phyloP scores from a whole-genome alignment of 2,888 invertebrate genomes.

The Drosophila quinaria region DNA sequence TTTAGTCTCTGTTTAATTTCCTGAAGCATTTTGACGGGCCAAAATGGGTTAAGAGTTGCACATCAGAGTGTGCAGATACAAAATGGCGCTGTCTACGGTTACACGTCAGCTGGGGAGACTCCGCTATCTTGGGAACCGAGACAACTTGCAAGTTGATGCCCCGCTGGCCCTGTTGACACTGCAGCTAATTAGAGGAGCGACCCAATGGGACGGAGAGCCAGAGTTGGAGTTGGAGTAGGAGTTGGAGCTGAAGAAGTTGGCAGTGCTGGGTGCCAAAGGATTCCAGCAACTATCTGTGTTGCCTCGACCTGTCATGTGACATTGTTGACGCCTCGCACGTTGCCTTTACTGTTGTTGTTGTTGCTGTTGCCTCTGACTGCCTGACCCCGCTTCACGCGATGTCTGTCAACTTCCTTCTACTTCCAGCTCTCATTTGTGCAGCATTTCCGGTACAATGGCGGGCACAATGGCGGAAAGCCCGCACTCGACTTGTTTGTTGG shows the following conservation, averaged over 20 bases:
- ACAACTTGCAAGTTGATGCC: constrained; percentile 53
- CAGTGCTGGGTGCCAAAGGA: constrained; percentile 6
- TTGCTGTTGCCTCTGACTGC: constrained; percentile 13
- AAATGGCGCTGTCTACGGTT: constrained; percentile 47
- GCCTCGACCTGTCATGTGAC: constrained; percentile 63
- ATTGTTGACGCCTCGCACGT: constrained; percentile 57
- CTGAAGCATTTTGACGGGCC: constrained; percentile 36
- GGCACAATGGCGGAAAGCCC: constrained; percentile 63
- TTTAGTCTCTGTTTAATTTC: constrained; percentile 57
- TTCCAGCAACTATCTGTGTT: constrained; percentile 32
- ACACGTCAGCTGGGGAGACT: constrained; percentile 30
- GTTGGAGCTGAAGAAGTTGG: not conserved
- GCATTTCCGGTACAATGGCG: constrained; percentile 79
- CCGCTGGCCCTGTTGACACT: constrained; percentile 67
- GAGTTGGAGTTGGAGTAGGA: not conserved
- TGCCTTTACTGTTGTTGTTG: constrained; percentile 38
- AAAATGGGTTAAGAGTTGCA: constrained; percentile 56
- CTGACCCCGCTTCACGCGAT: constrained; percentile 12
- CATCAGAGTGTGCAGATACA: constrained; percentile 23
- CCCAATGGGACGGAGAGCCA: constrained; percentile 34
- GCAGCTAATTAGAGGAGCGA: constrained; percentile 78
- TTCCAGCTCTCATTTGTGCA: constrained; percentile 79
- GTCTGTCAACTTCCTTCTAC: constrained; percentile 78
- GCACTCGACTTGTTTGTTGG: constrained; percentile 75
- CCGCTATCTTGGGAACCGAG: constrained; percentile 39